Conservation (phyloP, 1,140 invertebrate genomes). For the Heliconius congener region DNA sequence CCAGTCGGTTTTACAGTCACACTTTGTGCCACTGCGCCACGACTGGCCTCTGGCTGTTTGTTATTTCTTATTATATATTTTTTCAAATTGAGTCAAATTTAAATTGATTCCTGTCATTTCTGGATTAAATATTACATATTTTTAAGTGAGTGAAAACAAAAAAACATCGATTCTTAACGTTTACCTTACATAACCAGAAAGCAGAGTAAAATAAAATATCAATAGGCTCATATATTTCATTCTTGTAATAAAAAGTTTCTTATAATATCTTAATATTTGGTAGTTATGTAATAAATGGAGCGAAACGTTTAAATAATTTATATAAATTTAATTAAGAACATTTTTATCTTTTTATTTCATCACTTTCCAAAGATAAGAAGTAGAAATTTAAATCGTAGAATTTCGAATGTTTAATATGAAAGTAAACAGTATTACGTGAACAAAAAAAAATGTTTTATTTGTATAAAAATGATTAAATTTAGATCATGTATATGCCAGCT, state of each 20-base stretch:
- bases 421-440: neutral
- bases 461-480: neutral
- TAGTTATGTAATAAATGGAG: no score
- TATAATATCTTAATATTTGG: neutral
- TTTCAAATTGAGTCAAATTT: no score
- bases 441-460: neutral
- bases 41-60: no score
- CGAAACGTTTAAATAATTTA: neutral
- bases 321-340: neutral
- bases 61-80: no score
- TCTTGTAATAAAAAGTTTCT: neutral
- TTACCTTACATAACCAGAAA: no score
- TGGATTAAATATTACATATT: no score
- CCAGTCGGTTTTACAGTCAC: no score
- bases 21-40: no score
- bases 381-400: neutral
- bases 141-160: no score
- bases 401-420: neutral
- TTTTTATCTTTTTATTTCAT: neutral
- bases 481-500: neutral
- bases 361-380: neutral
- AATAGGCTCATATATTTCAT: neutral
- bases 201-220: no score
- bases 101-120: no score
- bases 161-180: no score